These are phyloP conservation scores for Brenthis ino DNA, from an alignment of 2,888 invertebrate species.

Conservation along the genomic window DNA sequence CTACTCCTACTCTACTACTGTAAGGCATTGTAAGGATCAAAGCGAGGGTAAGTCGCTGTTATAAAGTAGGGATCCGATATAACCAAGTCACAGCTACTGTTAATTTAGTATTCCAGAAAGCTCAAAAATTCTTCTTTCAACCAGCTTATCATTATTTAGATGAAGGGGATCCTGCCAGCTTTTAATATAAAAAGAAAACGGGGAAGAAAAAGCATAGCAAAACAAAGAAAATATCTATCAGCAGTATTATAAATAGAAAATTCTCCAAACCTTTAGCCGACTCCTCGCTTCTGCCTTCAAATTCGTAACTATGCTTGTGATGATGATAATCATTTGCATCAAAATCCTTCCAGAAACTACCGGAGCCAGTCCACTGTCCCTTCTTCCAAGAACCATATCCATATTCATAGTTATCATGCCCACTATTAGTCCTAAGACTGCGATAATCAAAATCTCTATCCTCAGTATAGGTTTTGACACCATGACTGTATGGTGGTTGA, in stretches of 20 bases:
- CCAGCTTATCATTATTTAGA: too few species aligned
- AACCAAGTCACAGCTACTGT: too few species aligned
- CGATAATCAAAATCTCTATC: constrained; percentile 69
- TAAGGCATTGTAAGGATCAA: too few species aligned
- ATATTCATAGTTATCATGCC: constrained; percentile 51
- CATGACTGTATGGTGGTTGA: constrained; percentile 52
- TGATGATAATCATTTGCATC: constrained; percentile 51
- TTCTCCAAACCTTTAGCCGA: constrained; percentile 53
- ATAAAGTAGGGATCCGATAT: too few species aligned
- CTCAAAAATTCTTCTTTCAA: too few species aligned
- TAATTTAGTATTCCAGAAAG: too few species aligned
- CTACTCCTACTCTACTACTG: too few species aligned
- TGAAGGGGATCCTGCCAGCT: too few species aligned
- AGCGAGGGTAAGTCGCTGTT: too few species aligned
- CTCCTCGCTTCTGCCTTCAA: constrained; percentile 56
- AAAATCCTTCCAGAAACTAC: constrained; percentile 49
- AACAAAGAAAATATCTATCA: background rate
- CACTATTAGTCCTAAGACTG: constrained; percentile 67
- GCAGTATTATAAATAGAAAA: background rate
- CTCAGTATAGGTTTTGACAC: constrained; percentile 53
- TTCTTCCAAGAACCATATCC: constrained; percentile 66
- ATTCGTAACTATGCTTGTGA: constrained; percentile 47
- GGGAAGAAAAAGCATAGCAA: too few species aligned
- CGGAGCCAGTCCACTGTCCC: constrained; percentile 64
- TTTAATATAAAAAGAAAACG: too few species aligned